Base-by-base conservation (phyloP, 1,140 invertebrate species). In the Drosophila sulfurigaster region DNA sequence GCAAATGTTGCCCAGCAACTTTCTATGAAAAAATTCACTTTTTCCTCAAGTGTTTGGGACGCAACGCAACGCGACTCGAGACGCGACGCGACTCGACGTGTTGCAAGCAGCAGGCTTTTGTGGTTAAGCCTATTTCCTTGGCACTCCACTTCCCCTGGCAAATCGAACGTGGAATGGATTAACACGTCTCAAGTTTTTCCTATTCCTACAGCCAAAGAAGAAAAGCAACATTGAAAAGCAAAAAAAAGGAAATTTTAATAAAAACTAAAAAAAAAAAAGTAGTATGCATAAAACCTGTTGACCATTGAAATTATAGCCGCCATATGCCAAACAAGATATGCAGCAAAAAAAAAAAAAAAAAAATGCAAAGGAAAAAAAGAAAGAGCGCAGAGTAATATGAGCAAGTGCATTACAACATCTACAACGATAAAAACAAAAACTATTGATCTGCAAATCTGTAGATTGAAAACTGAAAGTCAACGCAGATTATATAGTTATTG, bases 11-110 rank as follows among this genome's bases (percentile, higher is more conserved):
- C 81, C 85, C 71, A 88, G 79, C 85, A 88, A 88, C 85, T 88
- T 88, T 88, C 85, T 88, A 88, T 88, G 85, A 88, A 88, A 88
- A 88, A 88, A 88, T 88, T 88, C 86, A 88, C 85, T 88, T 88
- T 88, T 88, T 88, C 85, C 83, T 73, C 78, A 58, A 68, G 65
- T 67, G 68, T 74, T 63, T 67, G 58, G 65, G 58, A 68, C 66
- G 46, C 35, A 38, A 38, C 35, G 6, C 35, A 10, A 38, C 35
- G 35, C 35, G 5, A 10, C 35, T 8, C 6, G 35, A 32, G 1
- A 7, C 6, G 5, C 7, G 30, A 7, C 30, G 30, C 30, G 30
- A 30, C 28, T 2, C 49, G 41, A n/a, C 65, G 45, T 32, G 13
- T 11, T 45, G 45, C 15, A 54, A 13, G 32, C 32, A 81, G 65